phyloP scores from a whole-genome alignment of 2,888 invertebrate genomes.

The Melinaea marsaeus region DNA sequence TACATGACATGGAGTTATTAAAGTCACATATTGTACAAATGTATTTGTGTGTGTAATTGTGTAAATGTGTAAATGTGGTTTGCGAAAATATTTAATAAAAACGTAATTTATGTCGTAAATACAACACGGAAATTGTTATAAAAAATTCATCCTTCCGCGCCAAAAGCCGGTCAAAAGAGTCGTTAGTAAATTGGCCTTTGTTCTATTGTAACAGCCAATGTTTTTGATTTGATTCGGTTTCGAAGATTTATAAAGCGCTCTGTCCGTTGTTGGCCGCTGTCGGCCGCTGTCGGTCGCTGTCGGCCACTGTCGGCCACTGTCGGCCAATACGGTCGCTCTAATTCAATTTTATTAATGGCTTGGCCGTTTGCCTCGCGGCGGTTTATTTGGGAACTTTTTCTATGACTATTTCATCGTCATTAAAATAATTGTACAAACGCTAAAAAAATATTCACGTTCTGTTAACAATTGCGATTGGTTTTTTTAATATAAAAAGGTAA shows the following conservation, averaged over 20 bases:
- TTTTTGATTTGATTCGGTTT: constrained; percentile 38
- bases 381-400: constrained; percentile 32
- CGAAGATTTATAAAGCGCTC: constrained; percentile 40
- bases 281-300: constrained; percentile 47
- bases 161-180: constrained; percentile 27
- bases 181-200: constrained; percentile 30
- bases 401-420: constrained; percentile 31
- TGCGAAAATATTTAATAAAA: not conserved
- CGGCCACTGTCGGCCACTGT: constrained; percentile 55
- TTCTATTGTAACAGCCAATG: constrained; percentile 27
- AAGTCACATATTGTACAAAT: too few species aligned
- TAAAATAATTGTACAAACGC: constrained; percentile 20
- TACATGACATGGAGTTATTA: too few species aligned
- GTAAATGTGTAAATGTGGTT: not conserved
- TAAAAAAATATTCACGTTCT: not conserved
- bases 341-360: constrained; percentile 63
- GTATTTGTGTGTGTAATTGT: too few species aligned
- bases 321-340: constrained; percentile 50
- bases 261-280: constrained; percentile 50
- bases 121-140: constrained; percentile 8
- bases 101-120: not conserved
- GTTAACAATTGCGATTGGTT: not conserved
- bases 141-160: constrained; percentile 26
- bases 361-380: constrained; percentile 41
- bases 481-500: not conserved